Percentiles rank a stretch among this genome's conserved stretches.
Conservation (phyloP, 2,113 vertebrate genomes). For the Tonatia bakeri region DNA sequence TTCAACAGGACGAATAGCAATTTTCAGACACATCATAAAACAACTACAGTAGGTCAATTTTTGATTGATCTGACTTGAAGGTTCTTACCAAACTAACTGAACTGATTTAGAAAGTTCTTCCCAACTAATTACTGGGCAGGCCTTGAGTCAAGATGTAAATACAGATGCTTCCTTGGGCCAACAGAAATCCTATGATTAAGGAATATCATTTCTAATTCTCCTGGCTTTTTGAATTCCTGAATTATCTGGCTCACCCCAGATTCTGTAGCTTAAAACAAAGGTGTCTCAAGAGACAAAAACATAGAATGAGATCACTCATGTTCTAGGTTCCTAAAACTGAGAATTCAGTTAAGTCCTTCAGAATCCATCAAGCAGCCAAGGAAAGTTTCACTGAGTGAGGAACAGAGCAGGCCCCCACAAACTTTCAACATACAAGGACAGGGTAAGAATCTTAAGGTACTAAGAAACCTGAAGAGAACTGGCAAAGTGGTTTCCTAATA, state of each 20-base stretch:
- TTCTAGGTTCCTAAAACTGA: not conserved
- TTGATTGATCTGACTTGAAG: not conserved
- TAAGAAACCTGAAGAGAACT: not conserved
- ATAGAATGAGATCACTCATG: not conserved
- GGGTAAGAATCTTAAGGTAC: not conserved
- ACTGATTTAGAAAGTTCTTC: not conserved
- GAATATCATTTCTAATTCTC: not conserved
- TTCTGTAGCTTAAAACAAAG: not conserved
- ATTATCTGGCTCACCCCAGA: not conserved
- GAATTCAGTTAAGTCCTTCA: not conserved
- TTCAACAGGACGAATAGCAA: not conserved
- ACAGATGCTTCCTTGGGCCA: not conserved
- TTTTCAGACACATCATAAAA: not conserved
- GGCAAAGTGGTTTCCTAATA: not conserved
- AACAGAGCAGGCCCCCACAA: not conserved
- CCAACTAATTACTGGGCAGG: not conserved
- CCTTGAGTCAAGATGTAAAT: not conserved
- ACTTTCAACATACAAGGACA: not conserved
- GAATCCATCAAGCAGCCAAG: not conserved
- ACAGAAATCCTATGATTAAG: not conserved
- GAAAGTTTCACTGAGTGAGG: not conserved
- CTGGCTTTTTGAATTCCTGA: not conserved
- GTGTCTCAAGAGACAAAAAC: not conserved
- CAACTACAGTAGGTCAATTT: not conserved
- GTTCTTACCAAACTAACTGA: not conserved